Evolutionary conservation across 2,797 vertebrate genomes (phyloP), one percentile per base, ranked within the genome.

Genomic region (Rhinophrynus dorsalis): DNA sequence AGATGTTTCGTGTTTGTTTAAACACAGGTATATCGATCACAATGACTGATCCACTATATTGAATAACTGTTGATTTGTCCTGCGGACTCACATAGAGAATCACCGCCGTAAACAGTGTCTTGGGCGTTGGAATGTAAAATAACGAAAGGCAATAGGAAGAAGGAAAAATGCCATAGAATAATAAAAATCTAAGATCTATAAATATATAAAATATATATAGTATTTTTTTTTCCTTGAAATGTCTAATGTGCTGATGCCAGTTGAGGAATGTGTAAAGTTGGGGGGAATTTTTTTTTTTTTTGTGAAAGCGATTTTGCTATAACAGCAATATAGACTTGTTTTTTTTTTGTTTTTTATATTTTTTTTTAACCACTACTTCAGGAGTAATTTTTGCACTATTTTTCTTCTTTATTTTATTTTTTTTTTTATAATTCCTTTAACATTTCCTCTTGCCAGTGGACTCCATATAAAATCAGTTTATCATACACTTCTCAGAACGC

Each of bases 321-420:
- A 42, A 48, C 3, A 35, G 54, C 35, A 61, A 65, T 61, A 69
- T 74, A 73, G 61, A 55, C 44, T 47, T 67, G 17, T 24, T 13
- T 76, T 51, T 0, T 81, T 70, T 69, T 63, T 17, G n/a, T 52
- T 57, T 48, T 30, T 45, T 45, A 47, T 30, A 60, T 51, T 54
- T 29, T 81, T 79, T 0, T 56, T 82, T 86, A 91, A 91, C 90
- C 90, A 91, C 90, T 91, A 88, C 81, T 85, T 86, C 86, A 88
- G 88, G 82, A 87, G 83, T 75, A 75, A 26, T 60, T 81, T 82
- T 85, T 89, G 90, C 84, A 86, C 87, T 88, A 81, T 85, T 86
- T 82, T 67, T 66, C 37, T 54, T 44, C 50, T 37, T 62, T 74
- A 68, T 52, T n/a, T 56, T 62, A 13, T 13, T 55, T 60, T 44